Conservation (phyloP, 2,888 invertebrate genomes). For the Agelastica alni region DNA sequence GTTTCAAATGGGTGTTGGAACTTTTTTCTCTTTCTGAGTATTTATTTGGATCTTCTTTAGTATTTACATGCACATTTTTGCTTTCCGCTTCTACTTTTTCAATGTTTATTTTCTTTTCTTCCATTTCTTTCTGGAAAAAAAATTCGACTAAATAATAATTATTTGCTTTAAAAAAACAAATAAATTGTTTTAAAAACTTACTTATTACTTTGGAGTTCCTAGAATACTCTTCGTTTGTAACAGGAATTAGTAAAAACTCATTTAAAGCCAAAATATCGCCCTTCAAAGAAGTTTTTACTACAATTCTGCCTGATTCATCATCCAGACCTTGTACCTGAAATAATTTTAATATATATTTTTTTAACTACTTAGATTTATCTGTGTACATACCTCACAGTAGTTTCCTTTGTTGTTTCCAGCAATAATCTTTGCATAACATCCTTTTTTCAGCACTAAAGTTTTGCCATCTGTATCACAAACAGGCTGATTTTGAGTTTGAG, state of each 20-base stretch:
- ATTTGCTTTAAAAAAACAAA: conserved; percentile 4
- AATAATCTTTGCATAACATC: conserved; percentile 75
- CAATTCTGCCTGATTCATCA: conserved; percentile 78
- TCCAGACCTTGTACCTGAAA: conserved; percentile 77
- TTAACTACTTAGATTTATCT: neutral
- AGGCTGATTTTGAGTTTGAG: conserved; percentile 54
- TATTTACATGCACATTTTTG: conserved; percentile 40
- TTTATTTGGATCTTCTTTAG: too few species aligned
- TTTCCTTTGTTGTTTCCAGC: conserved; percentile 76
- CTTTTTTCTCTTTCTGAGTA: conserved; percentile 1
- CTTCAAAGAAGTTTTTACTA: conserved; percentile 74
- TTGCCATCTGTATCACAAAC: conserved; percentile 63
- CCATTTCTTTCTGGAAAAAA: conserved; percentile 58
- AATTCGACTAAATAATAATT: conserved; percentile 1
- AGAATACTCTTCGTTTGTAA: conserved; percentile 78
- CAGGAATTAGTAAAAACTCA: conserved; percentile 77
- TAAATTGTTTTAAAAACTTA: conserved; percentile 60
- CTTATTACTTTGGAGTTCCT: conserved; percentile 86
- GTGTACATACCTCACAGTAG: conserved; percentile 73
- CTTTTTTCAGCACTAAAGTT: conserved; percentile 72
- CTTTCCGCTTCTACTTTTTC: conserved; percentile 26
- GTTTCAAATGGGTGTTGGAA: conserved; percentile 1
- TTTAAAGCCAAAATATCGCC: conserved; percentile 71
- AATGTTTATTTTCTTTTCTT: conserved; percentile 26
- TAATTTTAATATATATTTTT: too few species aligned